phyloP scores from a whole-genome alignment of 2,888 invertebrate genomes.

The Eugnorisma glareosa region DNA sequence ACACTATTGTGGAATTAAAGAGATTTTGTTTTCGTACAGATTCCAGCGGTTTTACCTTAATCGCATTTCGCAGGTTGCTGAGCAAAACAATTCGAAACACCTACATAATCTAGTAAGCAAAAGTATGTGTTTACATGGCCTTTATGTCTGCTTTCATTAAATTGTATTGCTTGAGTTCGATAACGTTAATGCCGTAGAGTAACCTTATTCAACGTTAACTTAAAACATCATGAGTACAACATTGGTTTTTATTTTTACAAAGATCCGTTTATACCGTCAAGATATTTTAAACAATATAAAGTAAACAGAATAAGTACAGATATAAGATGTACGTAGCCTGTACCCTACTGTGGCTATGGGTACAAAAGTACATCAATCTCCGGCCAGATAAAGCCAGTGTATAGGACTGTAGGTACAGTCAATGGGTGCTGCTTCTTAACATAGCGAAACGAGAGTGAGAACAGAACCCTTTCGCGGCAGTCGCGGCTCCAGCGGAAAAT shows the following conservation, averaged over 20 bases:
- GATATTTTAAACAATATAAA: neutral
- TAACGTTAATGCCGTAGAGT: neutral
- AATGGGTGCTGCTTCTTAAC: conserved; percentile 57
- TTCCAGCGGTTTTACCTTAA: conserved; percentile 74
- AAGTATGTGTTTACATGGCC: conserved; percentile 46
- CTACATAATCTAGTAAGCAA: conserved; percentile 65
- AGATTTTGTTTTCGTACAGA: conserved; percentile 72
- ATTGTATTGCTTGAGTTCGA: conserved; percentile 10
- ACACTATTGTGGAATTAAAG: conserved; percentile 74
- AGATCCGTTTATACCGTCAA: neutral
- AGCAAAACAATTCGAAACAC: conserved; percentile 72
- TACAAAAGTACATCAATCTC: neutral
- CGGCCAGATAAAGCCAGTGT: conserved; percentile 28
- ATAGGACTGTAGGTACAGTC: conserved; percentile 20
- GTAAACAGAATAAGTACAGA: neutral
- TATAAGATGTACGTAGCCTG: neutral
- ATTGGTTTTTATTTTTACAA: neutral
- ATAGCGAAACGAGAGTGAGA: conserved; percentile 53
- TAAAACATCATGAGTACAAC: neutral
- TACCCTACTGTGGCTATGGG: neutral
- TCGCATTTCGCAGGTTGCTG: conserved; percentile 77
- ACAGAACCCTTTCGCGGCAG: conserved; percentile 62
- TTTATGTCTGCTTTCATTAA: conserved; percentile 23
- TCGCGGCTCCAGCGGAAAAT: conserved; percentile 78
- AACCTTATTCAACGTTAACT: neutral